A percentile compares a stretch with the other conserved stretches of the same genome.
These are phyloP conservation scores for Rallus limicola DNA, from an alignment of 2,113 vertebrate genomes.

Conservation along the genomic window DNA sequence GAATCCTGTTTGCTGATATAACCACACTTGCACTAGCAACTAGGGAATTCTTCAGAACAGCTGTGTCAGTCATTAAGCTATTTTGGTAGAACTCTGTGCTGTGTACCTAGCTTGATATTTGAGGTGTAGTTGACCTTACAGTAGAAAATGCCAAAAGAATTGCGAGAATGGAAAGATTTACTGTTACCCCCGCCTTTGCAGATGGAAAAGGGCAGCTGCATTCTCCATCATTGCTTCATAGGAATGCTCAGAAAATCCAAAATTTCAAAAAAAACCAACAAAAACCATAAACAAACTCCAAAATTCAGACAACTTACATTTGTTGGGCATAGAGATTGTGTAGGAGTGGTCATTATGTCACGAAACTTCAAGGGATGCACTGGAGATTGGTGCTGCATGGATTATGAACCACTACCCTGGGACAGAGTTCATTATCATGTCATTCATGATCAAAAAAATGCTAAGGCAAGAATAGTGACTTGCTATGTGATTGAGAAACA, in stretches of 20 bases:
- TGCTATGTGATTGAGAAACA: neutral
- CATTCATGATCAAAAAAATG: neutral
- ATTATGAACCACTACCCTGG: neutral
- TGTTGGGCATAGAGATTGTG: neutral
- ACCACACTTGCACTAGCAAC: neutral
- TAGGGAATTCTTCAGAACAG: constrained; percentile 40
- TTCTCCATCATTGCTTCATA: neutral
- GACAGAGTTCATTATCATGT: neutral
- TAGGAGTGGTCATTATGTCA: neutral
- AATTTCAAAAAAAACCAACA: neutral
- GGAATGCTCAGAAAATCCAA: neutral
- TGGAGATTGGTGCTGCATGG: neutral
- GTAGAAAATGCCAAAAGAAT: constrained; percentile 2
- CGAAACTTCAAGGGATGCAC: neutral
- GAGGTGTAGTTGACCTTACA: neutral
- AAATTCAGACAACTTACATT: neutral
- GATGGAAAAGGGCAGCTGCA: neutral
- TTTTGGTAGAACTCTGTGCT: constrained; percentile 28
- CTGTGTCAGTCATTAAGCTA: constrained; percentile 32
- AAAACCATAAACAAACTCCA: neutral
- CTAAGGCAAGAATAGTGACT: neutral
- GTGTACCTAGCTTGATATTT: neutral
- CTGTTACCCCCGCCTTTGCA: neutral
- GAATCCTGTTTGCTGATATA: constrained; percentile 16
- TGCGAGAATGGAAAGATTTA: neutral